Evolutionary conservation across 2,888 invertebrate genomes (phyloP), one percentile per base, ranked within the genome.

Genomic region (Chrysomela aeneicollis): DNA sequence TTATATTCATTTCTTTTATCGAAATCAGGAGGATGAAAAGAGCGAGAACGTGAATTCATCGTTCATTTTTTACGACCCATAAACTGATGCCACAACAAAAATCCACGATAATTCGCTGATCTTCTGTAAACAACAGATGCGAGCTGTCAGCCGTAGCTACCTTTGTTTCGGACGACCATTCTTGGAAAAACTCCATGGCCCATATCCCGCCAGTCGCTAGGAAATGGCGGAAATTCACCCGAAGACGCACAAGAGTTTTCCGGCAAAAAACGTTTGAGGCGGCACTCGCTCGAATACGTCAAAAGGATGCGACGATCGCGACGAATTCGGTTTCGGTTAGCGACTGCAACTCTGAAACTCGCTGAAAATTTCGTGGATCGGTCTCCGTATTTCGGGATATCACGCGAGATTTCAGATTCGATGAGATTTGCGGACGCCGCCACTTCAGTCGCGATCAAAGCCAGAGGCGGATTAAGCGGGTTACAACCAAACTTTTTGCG

Each of bases 171-270:
- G 70, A 68, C 74, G 79, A 76, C 82, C 82, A 83, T 77, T 82
- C 83, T 76, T 82, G 81, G 73, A 82, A 83, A 76, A 76, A 82
- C 82, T 83, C 83, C 83, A 82, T 83, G 73, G 79, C 77, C 82
- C 82, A 82, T 83, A 79, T 61, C 67, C 64, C 58, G 58, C 35
- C 59, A 49, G 18, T 42, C 15, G n/a, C 37, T 55, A 17, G 67
- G 57, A 30, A 61, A 47, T 17, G 47, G 50, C 61, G 47, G 63
- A 65, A 35, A 35, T 9, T 12, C 42, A 42, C 42, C n/a, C 15
- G n/a, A 15, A 42, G 37, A 52, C 59, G 46, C 67, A 62, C 61
- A 64, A 30, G 57, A 62, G 50, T 60, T 42, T 50, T 52, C 37
- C 42, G 42, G 19, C 18, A 17, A 49, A 52, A 17, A 21, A 10